A percentile compares a stretch with the other conserved stretches of the same genome.
phyloP scores from a whole-genome alignment of 1,140 invertebrate genomes.

The Anoplolepis gracilipes region DNA sequence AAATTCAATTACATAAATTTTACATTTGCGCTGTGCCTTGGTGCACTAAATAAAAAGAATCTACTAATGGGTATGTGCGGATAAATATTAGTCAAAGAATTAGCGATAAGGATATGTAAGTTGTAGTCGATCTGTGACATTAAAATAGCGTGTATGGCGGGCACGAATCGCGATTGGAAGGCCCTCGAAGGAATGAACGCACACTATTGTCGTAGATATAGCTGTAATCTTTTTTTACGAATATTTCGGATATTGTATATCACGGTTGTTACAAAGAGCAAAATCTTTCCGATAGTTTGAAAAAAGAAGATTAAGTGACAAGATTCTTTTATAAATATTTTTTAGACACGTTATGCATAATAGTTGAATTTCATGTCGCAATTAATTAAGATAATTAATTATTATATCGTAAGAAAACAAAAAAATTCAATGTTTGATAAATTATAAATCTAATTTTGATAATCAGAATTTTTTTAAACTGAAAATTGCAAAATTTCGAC shows the following conservation, averaged over 20 bases:
- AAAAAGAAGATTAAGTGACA: background rate
- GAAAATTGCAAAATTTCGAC: background rate
- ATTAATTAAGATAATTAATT: background rate
- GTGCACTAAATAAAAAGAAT: slow-evolving; percentile 44
- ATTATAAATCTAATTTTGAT: background rate
- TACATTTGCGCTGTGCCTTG: slow-evolving; percentile 1
- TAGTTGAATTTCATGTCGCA: background rate
- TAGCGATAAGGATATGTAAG: slow-evolving; percentile 49
- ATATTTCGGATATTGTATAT: slow-evolving; percentile 14
- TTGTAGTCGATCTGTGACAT: slow-evolving; percentile 55
- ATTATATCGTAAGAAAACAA: background rate
- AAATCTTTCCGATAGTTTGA: background rate
- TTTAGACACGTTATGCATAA: background rate
- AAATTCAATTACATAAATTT: background rate
- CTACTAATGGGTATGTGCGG: slow-evolving; percentile 40
- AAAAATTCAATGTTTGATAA: background rate
- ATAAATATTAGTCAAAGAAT: slow-evolving; percentile 50
- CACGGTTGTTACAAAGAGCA: slow-evolving; percentile 3
- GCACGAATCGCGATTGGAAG: slow-evolving; percentile 32
- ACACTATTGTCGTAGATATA: slow-evolving; percentile 3
- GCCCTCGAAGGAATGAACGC: slow-evolving; percentile 1
- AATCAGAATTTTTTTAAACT: background rate
- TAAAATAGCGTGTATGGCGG: slow-evolving; percentile 56
- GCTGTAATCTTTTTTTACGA: slow-evolving; percentile 23
- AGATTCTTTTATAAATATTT: background rate